Evolutionary conservation across 2,797 vertebrate genomes (phyloP).

Genomic region (Anableps anableps): DNA sequence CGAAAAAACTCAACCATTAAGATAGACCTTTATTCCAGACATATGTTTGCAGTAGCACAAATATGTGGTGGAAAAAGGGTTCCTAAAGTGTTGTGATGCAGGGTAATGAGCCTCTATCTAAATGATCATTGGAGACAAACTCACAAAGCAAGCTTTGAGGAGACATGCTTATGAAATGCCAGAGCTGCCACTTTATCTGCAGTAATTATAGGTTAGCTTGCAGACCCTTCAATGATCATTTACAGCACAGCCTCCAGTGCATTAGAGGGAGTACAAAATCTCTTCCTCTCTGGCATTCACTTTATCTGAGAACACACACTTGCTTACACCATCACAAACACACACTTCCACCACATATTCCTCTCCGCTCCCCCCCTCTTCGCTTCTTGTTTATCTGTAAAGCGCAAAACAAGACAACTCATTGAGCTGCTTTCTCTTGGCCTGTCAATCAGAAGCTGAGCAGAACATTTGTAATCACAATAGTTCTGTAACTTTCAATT

Average conservation of each 20-base stretch:
- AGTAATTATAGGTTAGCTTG: conserved; percentile 99
- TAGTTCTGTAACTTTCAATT: conserved; percentile 92
- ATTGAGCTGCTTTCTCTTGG: conserved; percentile 86
- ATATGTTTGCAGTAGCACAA: conserved; percentile 69
- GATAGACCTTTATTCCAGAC: conserved; percentile 94
- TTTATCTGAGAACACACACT: conserved; percentile 62
- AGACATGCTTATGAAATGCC: conserved; percentile 99
- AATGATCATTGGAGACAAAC: conserved; percentile 99
- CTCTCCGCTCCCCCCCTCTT: conserved; percentile 63
- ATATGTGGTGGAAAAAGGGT: conserved; percentile 86
- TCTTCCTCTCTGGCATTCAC: conserved; percentile 58
- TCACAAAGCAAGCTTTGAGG: conserved; percentile 99
- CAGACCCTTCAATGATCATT: conserved; percentile 99
- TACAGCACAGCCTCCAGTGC: conserved; percentile 98
- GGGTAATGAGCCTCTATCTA: conserved; percentile 99
- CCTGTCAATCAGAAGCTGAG: conserved; percentile 93
- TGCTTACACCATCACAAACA: conserved; percentile 58
- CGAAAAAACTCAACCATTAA: conserved; percentile 90
- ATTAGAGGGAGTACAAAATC: conserved; percentile 94
- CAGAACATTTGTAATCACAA: conserved; percentile 86
- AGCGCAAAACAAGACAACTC: conserved; percentile 93
- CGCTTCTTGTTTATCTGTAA: conserved; percentile 94
- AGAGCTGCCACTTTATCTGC: conserved; percentile 99
- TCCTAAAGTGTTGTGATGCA: conserved; percentile 99
- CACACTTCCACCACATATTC: conserved; percentile 87